Evolutionary conservation across 2,888 invertebrate genomes (phyloP).

Genomic region (Orchestes rusci): DNA sequence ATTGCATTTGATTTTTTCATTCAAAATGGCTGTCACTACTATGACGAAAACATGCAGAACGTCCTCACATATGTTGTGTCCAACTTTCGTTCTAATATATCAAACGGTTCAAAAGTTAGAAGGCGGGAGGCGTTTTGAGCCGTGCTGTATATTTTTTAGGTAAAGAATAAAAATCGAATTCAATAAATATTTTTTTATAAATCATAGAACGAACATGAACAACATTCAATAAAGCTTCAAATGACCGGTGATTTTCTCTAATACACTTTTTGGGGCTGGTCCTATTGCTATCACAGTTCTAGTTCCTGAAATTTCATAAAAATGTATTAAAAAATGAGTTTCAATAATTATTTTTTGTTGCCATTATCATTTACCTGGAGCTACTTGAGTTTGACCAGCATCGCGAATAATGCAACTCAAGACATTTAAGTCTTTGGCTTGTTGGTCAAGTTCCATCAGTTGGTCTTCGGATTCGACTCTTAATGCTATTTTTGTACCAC

Average conservation of each 20-base stretch:
- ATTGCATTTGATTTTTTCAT: too few species aligned
- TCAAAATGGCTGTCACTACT: too few species aligned
- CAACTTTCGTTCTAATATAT: too few species aligned
- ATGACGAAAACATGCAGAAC: too few species aligned
- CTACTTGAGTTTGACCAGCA: conserved; percentile 91
- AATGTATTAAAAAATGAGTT: conserved; percentile 3
- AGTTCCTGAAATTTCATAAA: conserved; percentile 43
- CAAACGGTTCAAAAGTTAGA: too few species aligned
- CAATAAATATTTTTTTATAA: conserved; percentile 2
- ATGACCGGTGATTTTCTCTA: conserved; percentile 82
- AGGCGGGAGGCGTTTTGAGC: too few species aligned
- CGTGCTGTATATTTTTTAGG: too few species aligned
- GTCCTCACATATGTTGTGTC: too few species aligned
- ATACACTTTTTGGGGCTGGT: conserved; percentile 70
- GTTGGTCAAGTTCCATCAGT: conserved; percentile 58
- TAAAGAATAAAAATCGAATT: too few species aligned
- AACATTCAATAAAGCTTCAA: conserved; percentile 69
- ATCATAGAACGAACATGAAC: background rate
- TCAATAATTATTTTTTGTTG: background rate
- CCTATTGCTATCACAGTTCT: conserved; percentile 88
- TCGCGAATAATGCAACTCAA: conserved; percentile 73
- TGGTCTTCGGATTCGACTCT: conserved; percentile 72
- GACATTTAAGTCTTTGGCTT: conserved; percentile 64
- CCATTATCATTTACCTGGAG: conserved; percentile 55
- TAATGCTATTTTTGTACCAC: conserved; percentile 84